phyloP scores from a whole-genome alignment of 1,140 invertebrate genomes.

The Dryas iulia region DNA sequence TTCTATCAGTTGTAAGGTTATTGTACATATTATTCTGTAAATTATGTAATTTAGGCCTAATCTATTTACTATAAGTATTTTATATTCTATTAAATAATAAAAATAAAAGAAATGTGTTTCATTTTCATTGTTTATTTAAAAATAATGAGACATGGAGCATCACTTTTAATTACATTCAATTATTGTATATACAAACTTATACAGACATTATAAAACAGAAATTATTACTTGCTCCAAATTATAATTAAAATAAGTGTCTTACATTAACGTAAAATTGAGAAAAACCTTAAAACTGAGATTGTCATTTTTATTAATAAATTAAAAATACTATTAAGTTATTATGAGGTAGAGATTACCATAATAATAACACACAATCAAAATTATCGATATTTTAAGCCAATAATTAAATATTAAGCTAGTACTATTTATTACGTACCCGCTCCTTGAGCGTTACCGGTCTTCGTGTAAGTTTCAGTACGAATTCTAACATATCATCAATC shows the following conservation, averaged over 20 bases:
- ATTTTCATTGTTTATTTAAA: slow-evolving; percentile 26
- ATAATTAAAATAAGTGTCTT: background rate
- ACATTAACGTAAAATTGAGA: background rate
- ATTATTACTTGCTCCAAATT: background rate
- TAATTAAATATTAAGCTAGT: background rate
- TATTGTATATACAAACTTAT: background rate
- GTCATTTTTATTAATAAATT: background rate
- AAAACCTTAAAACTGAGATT: background rate
- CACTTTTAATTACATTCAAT: slow-evolving; percentile 14
- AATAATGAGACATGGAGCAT: slow-evolving; percentile 36
- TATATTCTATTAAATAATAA: slow-evolving; percentile 23
- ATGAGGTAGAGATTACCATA: slow-evolving; percentile 1
- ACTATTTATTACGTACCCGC: background rate
- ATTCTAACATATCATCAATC: background rate
- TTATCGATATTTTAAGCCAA: background rate
- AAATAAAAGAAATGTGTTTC: slow-evolving; percentile 18
- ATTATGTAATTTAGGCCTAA: slow-evolving; percentile 38
- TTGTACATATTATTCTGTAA: slow-evolving; percentile 46
- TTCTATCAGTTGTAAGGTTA: background rate
- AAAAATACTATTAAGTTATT: slow-evolving; percentile 2
- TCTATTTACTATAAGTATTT: slow-evolving; percentile 16
- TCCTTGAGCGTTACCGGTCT: background rate
- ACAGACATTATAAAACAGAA: background rate
- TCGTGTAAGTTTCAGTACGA: background rate
- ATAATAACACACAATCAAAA: background rate